These are phyloP conservation scores for Musca domestica DNA, from an alignment of 1,140 invertebrate genomes.

Conservation along the genomic window DNA sequence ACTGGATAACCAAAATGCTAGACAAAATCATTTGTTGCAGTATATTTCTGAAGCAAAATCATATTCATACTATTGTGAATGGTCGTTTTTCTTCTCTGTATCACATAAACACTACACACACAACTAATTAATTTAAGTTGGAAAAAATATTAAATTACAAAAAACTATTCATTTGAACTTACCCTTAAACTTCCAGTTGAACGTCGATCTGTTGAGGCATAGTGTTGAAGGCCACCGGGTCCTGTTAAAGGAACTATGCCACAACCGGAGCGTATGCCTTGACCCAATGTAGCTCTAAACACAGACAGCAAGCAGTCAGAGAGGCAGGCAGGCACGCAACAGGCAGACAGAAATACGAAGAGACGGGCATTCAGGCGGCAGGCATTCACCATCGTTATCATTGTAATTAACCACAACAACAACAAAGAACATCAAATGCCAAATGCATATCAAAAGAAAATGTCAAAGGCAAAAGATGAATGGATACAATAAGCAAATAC, in stretches of 20 bases:
- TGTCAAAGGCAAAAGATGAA: not conserved
- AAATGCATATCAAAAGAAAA: constrained; percentile 2
- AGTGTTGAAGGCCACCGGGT: constrained; percentile 55
- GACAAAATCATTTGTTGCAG: too few species aligned
- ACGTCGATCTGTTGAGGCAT: constrained; percentile 52
- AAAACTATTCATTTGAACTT: constrained; percentile 40
- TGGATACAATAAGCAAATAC: not conserved
- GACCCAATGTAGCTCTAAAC: constrained; percentile 65
- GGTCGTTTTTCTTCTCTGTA: too few species aligned
- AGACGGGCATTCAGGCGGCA: not conserved
- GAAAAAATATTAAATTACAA: not conserved
- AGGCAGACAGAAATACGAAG: constrained; percentile 9
- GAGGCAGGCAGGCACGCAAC: constrained; percentile 7
- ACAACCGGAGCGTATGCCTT: constrained; percentile 60
- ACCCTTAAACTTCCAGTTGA: constrained; percentile 57
- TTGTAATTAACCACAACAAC: too few species aligned
- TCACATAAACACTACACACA: too few species aligned
- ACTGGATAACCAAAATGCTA: too few species aligned
- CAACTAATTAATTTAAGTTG: too few species aligned
- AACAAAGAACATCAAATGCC: constrained; percentile 12
- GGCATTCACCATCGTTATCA: too few species aligned
- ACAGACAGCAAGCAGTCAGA: constrained; percentile 35
- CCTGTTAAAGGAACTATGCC: constrained; percentile 56
- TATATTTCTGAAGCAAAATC: too few species aligned
- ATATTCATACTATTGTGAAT: too few species aligned